Base-by-base conservation (phyloP, 1,140 invertebrate species). In the Oncopodura yosiiana region DNA sequence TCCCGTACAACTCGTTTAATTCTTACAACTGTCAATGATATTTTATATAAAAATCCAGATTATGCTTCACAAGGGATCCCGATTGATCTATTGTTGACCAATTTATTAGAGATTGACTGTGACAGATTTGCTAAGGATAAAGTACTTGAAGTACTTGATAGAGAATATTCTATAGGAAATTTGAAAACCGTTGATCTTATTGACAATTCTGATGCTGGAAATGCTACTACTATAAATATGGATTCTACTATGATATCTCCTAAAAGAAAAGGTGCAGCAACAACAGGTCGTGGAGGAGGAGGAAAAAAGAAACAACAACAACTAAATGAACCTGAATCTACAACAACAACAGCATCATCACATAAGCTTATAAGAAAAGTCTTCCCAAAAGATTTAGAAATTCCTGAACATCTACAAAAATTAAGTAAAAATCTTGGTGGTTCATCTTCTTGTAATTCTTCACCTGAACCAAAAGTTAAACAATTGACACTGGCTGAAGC, bases 31-130 rank as follows among this genome's bases (percentile, higher is more conserved):
- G 77, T 84, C 32, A 77, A 79, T 16, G 79, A 82, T 62, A 69
- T 85, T 26, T 77, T 84, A 30, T 74, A 81, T 53, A 74, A 79
- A 58, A 81, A 83, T 66, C 79, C 81, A 11, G 81, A 81, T 69
- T 84, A 81, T 61, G 70, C 81, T 24, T 78, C 81, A 68, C 75
- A 78, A 65, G 82, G 83, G 14, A 80, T 84, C 32, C 80, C 81
- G 8, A 75, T 76, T 41, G 69, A 71, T 36, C 77, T 80, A 63
- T 71, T 86, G 27, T 73, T 82, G 9, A 76, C 75, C 61, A 78
- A 79, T 42, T 73, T 84, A 34, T 67, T 77, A 30, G 74, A 77
- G 19, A 78, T 80, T 63, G 75, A 81, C 43, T 77, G 71, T 19
- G 75, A 77, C 34, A 74, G 77, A 45, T 83, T 81, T 50, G 76